These are phyloP conservation scores for Erythrolamprus reginae DNA, from an alignment of 2,113 vertebrate species.

Conservation along the genomic window DNA sequence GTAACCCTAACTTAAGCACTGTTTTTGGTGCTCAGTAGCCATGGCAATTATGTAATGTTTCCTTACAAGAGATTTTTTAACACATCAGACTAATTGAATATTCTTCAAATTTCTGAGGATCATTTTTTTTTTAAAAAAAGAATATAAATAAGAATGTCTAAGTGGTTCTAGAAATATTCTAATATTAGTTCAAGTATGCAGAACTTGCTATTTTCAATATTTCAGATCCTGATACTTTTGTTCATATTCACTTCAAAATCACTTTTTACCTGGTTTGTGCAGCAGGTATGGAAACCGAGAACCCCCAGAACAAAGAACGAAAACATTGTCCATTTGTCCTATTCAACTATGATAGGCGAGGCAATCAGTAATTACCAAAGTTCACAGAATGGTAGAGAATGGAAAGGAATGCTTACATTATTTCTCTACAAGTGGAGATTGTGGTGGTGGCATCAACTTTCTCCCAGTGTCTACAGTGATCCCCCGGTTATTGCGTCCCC, in stretches of 20 bases:
- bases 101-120: constrained; percentile 1
- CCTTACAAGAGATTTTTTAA: background rate
- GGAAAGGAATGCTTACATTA: background rate
- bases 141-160: background rate
- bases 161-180: constrained; percentile 7
- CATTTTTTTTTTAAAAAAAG: constrained; percentile 18
- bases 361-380: background rate
- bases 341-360: background rate
- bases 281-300: background rate
- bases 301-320: background rate
- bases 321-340: background rate
- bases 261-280: background rate
- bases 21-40: background rate
- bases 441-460: background rate
- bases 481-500: too few species aligned
- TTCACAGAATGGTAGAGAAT: background rate
- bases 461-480: background rate
- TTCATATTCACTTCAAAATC: background rate
- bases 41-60: background rate
- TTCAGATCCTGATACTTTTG: background rate
- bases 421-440: background rate
- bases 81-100: background rate
- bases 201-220: background rate
- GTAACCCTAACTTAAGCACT: background rate
- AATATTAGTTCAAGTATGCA: background rate